phyloP scores from a whole-genome alignment of 2,113 vertebrate genomes.

The Gymnarchus niloticus region DNA sequence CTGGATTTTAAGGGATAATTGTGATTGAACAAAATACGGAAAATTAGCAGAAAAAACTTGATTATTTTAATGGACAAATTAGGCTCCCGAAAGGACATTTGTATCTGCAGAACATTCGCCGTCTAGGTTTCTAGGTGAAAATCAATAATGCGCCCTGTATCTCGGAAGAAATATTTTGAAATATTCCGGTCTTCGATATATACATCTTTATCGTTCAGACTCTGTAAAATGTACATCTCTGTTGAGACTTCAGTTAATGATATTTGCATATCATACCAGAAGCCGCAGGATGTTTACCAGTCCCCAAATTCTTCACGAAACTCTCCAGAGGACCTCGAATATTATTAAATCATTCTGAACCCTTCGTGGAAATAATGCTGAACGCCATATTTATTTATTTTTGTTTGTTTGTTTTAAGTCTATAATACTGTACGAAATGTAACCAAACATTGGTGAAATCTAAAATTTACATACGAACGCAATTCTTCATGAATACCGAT shows the following conservation, averaged over 20 bases:
- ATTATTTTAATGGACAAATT: not conserved
- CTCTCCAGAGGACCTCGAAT: not conserved
- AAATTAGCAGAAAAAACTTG: not conserved
- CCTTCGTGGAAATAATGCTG: slow-evolving; percentile 74
- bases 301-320: not conserved
- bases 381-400: slow-evolving; percentile 71
- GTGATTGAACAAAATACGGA: slow-evolving; percentile 77
- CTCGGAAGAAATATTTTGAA: slow-evolving; percentile 1
- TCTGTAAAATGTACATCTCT: not conserved
- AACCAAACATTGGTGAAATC: slow-evolving; percentile 99
- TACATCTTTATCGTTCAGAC: not conserved
- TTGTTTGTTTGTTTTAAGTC: slow-evolving; percentile 82
- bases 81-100: not conserved
- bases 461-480: slow-evolving; percentile 99
- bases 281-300: not conserved
- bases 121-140: not conserved
- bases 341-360: slow-evolving; percentile 16
- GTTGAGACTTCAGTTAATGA: not conserved
- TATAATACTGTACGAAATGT: slow-evolving; percentile 99
- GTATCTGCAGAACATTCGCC: not conserved
- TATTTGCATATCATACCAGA: not conserved
- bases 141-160: not conserved
- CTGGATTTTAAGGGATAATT: slow-evolving; percentile 86
- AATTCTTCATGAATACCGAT: slow-evolving; percentile 99
- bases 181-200: not conserved